Evolutionary conservation across 92 coral and sea anemone genomes (phyloP), one percentile per base, ranked within the genome.

Genomic region (Paramuricea clavata): DNA sequence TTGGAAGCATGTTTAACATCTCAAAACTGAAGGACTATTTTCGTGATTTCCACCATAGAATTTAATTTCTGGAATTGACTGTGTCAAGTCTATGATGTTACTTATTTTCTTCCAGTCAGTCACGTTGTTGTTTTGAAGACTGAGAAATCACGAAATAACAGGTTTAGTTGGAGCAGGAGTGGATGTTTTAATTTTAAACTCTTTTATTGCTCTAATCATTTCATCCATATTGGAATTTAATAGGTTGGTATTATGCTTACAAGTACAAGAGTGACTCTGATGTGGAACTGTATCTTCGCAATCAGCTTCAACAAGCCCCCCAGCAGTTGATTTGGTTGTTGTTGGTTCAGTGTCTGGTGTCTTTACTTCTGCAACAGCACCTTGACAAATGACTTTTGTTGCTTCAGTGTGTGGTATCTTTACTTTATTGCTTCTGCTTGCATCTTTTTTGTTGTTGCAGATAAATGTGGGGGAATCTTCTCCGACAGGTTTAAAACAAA

Each of bases 31-130:
- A 34, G 76, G 76, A 39, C 49, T 70, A 39, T 32, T 70, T 26
- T 64, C 71, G 21, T 64, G 71, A 64, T 64, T 35, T 70, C 76
- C 76, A 26, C 22, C 76, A 35, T 70, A 70, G 49, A 70, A 70
- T 70, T 70, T 34, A 11, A 70, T 70, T 70, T 39, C 50, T 34
- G 76, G 52, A 34, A 54, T 54, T 54, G 23, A 34, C 12, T 70
- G 27, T 34, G 76, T 70, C 49, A 34, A 13, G 26, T 30, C 26
- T 6, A 70, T 70, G 21, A 21, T 70, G 76, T 70, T 70, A 16
- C 9, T 30, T 13, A 70, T 35, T 11, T 2, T 10, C 1, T 30
- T 70, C 44, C 76, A 34, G 27, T 54, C 22, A 5, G 23, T 54
- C 25, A 19, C 23, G 4, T 54, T 21, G 0, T 54, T 5, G 62